These are phyloP conservation scores for Cryptotermes secundus DNA, from an alignment of 1,140 invertebrate genomes.

Conservation along the genomic window DNA sequence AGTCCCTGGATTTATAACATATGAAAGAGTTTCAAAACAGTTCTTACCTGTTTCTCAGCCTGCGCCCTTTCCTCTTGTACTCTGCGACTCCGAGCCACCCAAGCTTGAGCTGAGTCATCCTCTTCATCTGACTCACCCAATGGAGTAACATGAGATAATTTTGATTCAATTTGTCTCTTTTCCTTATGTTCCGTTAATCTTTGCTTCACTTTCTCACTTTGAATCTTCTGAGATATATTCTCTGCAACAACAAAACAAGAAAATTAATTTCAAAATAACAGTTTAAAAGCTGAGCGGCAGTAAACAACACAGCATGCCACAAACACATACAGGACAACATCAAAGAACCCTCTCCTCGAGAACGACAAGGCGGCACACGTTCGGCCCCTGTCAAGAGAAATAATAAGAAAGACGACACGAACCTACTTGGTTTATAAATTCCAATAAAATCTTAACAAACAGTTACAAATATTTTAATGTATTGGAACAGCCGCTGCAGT, in stretches of 20 bases:
- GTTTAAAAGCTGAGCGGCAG: no score
- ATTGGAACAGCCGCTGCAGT: no score
- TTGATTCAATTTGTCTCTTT: constrained; percentile 76
- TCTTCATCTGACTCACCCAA: constrained; percentile 69
- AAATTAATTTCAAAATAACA: constrained; percentile 4
- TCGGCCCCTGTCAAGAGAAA: no score
- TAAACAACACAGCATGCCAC: no score
- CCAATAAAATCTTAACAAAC: no score
- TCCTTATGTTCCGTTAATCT: constrained; percentile 75
- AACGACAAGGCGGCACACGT: no score
- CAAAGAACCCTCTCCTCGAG: no score
- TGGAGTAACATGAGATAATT: constrained; percentile 64
- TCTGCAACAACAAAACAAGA: constrained; percentile 42
- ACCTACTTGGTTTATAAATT: no score
- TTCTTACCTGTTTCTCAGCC: constrained; percentile 78
- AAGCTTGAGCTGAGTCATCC: constrained; percentile 64
- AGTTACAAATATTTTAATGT: no score
- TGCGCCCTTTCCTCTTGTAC: constrained; percentile 79
- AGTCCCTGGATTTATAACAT: no score
- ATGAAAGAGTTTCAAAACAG: constrained; percentile 16
- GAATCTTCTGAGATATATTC: constrained; percentile 74
- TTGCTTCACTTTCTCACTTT: constrained; percentile 79
- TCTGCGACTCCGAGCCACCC: constrained; percentile 81
- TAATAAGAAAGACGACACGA: no score
- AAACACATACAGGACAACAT: no score